Conservation (phyloP, 2,888 invertebrate species). For the Nomada ferruginata region DNA sequence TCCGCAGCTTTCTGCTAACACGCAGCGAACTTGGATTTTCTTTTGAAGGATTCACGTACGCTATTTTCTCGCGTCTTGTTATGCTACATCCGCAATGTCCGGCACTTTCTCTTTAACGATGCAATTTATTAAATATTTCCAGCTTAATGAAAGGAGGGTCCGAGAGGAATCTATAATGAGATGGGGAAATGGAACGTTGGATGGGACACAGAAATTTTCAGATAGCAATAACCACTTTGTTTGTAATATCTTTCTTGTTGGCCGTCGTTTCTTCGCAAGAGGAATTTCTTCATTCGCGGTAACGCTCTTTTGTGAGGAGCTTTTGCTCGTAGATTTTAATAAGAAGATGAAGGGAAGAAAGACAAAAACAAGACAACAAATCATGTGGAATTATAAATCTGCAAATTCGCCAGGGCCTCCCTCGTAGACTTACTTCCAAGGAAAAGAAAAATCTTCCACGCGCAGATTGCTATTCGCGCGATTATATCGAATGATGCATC, state of each 20-base stretch:
- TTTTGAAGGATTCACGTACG: not conserved
- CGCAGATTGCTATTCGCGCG: too few species aligned
- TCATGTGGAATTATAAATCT: conserved; percentile 46
- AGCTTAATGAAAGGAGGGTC: not conserved
- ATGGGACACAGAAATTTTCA: conserved; percentile 6
- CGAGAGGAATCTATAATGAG: too few species aligned
- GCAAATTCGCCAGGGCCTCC: conserved; percentile 27
- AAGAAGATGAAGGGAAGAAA: not conserved
- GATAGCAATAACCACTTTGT: conserved; percentile 2
- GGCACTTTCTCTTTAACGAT: not conserved
- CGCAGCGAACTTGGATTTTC: not conserved
- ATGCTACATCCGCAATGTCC: not conserved
- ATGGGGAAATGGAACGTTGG: not conserved
- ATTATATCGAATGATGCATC: not conserved
- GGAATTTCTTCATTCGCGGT: conserved; percentile 10
- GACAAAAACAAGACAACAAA: conserved; percentile 28
- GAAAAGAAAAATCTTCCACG: conserved; percentile 25
- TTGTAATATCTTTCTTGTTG: not conserved
- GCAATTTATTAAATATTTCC: not conserved
- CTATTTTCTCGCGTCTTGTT: not conserved
- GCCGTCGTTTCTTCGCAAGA: conserved; percentile 5
- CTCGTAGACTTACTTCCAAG: not conserved
- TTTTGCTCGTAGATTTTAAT: conserved; percentile 23
- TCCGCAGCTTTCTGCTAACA: not conserved
- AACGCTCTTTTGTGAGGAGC: conserved; percentile 3